phyloP scores from a whole-genome alignment of 23 tunicate species.

The Styela plicata region DNA sequence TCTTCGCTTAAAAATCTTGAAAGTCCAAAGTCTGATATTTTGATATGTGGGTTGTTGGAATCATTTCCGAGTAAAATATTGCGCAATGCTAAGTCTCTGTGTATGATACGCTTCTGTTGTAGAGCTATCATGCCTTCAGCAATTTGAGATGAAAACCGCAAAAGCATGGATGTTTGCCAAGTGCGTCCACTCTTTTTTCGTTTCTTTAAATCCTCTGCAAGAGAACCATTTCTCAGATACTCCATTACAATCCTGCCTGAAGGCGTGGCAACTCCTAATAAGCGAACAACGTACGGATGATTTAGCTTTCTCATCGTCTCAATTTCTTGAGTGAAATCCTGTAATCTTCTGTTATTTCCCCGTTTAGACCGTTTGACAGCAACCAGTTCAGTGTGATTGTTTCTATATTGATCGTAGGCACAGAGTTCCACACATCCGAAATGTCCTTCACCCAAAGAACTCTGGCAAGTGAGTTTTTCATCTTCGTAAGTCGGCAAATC shows the following conservation, averaged over 20 bases:
- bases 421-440: slow-evolving; percentile 83
- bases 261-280: slow-evolving; percentile 54
- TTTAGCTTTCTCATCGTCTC: slow-evolving; percentile 74
- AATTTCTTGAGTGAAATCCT: slow-evolving; percentile 68
- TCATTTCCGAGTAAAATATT: slow-evolving; percentile 75
- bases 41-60: slow-evolving; percentile 22
- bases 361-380: slow-evolving; percentile 52
- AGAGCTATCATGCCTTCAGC: slow-evolving; percentile 84
- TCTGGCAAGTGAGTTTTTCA: slow-evolving; percentile 35
- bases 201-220: slow-evolving; percentile 28
- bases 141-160: slow-evolving; percentile 56
- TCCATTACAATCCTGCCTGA: slow-evolving; percentile 78
- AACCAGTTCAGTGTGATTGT: slow-evolving; percentile 36
- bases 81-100: slow-evolving; percentile 76
- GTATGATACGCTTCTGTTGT: slow-evolving; percentile 60
- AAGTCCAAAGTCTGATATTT: slow-evolving; percentile 88
- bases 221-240: slow-evolving; percentile 44
- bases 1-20: slow-evolving; percentile 59
- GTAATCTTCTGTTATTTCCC: slow-evolving; percentile 17
- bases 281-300: slow-evolving; percentile 56
- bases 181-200: slow-evolving; percentile 4
- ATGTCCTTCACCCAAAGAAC: slow-evolving; percentile 60
- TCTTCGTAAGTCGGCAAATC: slow-evolving; percentile 66
- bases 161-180: slow-evolving; percentile 6
- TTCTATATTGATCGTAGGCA: slow-evolving; percentile 24